phyloP scores from a whole-genome alignment of 2,888 invertebrate genomes.

The Xylophagus ater region DNA sequence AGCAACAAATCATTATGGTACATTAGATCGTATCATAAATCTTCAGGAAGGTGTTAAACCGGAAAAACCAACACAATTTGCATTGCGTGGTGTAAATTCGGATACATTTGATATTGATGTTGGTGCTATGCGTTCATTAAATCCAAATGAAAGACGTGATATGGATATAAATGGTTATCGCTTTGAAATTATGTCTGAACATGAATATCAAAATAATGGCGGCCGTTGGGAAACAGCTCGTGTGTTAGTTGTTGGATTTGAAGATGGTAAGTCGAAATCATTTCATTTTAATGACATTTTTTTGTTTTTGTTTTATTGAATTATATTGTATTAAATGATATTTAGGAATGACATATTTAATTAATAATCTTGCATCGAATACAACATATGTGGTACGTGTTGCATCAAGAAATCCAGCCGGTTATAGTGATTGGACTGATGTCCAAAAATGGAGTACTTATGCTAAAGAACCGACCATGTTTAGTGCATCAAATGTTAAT shows the following conservation, averaged over 20 bases:
- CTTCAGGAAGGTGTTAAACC: slow-evolving; percentile 46
- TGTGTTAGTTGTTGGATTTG: slow-evolving; percentile 33
- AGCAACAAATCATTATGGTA: slow-evolving; percentile 43
- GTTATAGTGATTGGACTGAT: slow-evolving; percentile 39
- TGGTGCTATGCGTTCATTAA: slow-evolving; percentile 28
- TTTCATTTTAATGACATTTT: not conserved
- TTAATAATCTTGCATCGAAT: slow-evolving; percentile 40
- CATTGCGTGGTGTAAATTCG: slow-evolving; percentile 35
- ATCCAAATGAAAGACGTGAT: slow-evolving; percentile 23
- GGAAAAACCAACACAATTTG: slow-evolving; percentile 37
- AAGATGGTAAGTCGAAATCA: slow-evolving; percentile 30
- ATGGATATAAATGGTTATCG: slow-evolving; percentile 39
- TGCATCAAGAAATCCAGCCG: slow-evolving; percentile 45
- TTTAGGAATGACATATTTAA: slow-evolving; percentile 42
- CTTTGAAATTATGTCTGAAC: slow-evolving; percentile 34
- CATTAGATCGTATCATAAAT: slow-evolving; percentile 40
- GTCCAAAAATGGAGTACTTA: slow-evolving; percentile 33
- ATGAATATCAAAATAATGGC: slow-evolving; percentile 32
- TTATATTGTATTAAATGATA: too few relatives aligned
- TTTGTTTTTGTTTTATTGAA: too few relatives aligned
- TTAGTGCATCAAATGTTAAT: slow-evolving; percentile 1
- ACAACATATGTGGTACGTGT: slow-evolving; percentile 45
- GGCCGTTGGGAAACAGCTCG: slow-evolving; percentile 38
- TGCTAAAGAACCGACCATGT: slow-evolving; percentile 28
- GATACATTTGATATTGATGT: slow-evolving; percentile 39